Percentiles rank a stretch among this genome's conserved stretches.
phyloP scores from a whole-genome alignment of 2,888 invertebrate genomes.

The Xanthia icteritia region DNA sequence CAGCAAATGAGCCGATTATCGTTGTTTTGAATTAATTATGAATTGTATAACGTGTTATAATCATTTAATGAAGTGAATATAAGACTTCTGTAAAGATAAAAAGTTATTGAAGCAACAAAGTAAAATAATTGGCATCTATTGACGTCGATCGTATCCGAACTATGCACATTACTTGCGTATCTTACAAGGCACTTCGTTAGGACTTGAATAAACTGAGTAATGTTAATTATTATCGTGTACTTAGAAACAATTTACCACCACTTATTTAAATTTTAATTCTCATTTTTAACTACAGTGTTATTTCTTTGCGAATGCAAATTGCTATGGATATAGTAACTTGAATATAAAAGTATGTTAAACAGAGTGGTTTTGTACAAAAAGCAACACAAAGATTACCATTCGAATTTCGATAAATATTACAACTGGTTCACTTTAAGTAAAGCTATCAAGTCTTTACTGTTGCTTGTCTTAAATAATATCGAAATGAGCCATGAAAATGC shows the following conservation, averaged over 20 bases:
- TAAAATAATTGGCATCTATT: slow-evolving; percentile 28
- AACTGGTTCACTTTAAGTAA: slow-evolving; percentile 17
- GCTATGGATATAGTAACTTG: slow-evolving; percentile 23
- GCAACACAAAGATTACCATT: slow-evolving; percentile 2
- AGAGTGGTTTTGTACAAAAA: slow-evolving; percentile 9
- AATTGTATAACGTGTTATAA: slow-evolving; percentile 10
- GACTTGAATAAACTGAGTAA: slow-evolving; percentile 45
- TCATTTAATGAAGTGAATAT: slow-evolving; percentile 9
- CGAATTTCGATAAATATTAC: slow-evolving; percentile 7
- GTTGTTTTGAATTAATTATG: slow-evolving; percentile 21
- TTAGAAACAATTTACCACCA: slow-evolving; percentile 50
- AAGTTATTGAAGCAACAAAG: slow-evolving; percentile 39
- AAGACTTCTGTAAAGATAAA: slow-evolving; percentile 27
- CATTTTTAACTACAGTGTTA: slow-evolving; percentile 33
- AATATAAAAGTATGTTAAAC: slow-evolving; percentile 31
- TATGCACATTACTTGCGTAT: slow-evolving; percentile 30
- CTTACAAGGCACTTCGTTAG: slow-evolving; percentile 28
- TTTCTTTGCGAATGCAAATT: slow-evolving; percentile 37
- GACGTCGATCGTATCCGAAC: slow-evolving; percentile 28
- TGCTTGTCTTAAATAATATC: slow-evolving; percentile 17
- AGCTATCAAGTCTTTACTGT: no score
- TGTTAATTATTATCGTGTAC: slow-evolving; percentile 42
- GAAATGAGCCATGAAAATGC: slow-evolving; percentile 69
- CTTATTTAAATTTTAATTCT: slow-evolving; percentile 33
- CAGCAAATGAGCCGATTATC: slow-evolving; percentile 23